These are phyloP conservation scores for Halcyon malimbica DNA, from an alignment of 2,113 vertebrate genomes.

Conservation along the genomic window DNA sequence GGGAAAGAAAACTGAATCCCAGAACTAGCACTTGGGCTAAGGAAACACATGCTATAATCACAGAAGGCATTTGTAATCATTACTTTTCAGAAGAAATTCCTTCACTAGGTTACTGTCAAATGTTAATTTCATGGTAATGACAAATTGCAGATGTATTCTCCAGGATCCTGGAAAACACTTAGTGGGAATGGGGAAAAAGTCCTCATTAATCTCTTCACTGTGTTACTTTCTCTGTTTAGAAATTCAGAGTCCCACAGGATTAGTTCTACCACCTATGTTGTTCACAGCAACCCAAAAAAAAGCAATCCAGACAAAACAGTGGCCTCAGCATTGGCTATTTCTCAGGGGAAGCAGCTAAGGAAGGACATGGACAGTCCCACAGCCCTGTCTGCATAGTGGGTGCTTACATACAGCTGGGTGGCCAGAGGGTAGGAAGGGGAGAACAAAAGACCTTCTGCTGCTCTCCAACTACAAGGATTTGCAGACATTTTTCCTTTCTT, in stretches of 20 bases:
- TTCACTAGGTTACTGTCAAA: background rate
- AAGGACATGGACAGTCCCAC: background rate
- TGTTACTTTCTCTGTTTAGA: background rate
- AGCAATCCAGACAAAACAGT: background rate
- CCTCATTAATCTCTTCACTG: background rate
- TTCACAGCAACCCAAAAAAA: background rate
- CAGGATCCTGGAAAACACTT: conserved; percentile 3
- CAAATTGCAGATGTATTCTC: background rate
- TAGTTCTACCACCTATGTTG: background rate
- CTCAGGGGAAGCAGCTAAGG: background rate
- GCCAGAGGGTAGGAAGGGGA: background rate
- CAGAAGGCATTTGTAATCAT: background rate
- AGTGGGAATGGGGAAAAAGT: background rate
- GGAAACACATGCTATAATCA: background rate
- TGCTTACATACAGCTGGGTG: background rate
- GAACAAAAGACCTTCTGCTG: background rate
- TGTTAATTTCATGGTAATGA: background rate
- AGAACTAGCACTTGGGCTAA: background rate
- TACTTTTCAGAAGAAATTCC: conserved; percentile 23
- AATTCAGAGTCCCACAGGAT: background rate
- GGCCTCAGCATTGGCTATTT: background rate
- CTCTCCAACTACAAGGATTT: background rate
- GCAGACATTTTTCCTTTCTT: background rate
- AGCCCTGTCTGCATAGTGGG: accelerated
- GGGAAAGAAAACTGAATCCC: background rate